Percentiles rank a stretch among this genome's conserved stretches.
phyloP scores from a whole-genome alignment of 2,888 invertebrate genomes.

The Slavum lentiscoides region DNA sequence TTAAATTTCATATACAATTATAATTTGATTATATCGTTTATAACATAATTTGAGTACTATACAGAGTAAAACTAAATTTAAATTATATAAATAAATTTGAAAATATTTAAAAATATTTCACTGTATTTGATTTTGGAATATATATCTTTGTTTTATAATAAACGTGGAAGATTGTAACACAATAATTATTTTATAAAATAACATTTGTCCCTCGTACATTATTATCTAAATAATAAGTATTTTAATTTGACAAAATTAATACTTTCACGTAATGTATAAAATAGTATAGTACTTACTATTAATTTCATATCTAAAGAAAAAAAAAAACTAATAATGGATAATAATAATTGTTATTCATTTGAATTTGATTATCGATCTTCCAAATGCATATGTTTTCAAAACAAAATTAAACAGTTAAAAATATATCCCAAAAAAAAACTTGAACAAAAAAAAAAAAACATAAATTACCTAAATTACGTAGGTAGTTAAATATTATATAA shows the following conservation, averaged over 20 bases:
- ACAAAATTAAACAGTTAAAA: slow-evolving; percentile 9
- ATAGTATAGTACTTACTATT: background rate
- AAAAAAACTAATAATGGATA: background rate
- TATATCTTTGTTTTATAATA: background rate
- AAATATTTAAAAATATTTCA: background rate
- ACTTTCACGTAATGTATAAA: background rate
- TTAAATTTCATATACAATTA: slow-evolving; percentile 11
- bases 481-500: slow-evolving; percentile 6
- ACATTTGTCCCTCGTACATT: background rate
- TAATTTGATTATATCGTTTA: background rate
- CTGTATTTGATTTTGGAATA: background rate
- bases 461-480: slow-evolving; percentile 28
- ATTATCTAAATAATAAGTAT: background rate
- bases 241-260: slow-evolving; percentile 1
- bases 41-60: background rate
- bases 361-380: background rate
- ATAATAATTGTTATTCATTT: background rate
- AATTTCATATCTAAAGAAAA: background rate
- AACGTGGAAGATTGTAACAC: too few relatives aligned
- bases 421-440: slow-evolving; percentile 9
- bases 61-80: slow-evolving; percentile 1
- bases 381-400: background rate
- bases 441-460: background rate
- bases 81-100: background rate
- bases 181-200: background rate